Conservation (phyloP, 2,888 invertebrate genomes). For the Stenolophus ochropezus region DNA sequence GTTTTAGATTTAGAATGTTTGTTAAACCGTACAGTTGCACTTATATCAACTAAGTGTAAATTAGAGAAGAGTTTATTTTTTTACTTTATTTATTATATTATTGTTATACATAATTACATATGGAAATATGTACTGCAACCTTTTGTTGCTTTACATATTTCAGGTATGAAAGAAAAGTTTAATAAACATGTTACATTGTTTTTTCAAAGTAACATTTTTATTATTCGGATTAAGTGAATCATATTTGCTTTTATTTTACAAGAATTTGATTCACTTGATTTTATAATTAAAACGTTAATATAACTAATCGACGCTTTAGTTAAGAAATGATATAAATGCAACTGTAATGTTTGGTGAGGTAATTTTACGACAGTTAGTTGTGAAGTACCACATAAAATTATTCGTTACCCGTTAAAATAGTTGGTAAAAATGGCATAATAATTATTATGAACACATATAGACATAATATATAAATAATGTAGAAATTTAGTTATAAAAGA, state of each 20-base stretch:
- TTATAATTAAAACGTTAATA: background rate
- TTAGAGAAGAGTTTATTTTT: conserved; percentile 57
- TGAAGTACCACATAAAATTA: conserved; percentile 63
- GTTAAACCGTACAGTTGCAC: conserved; percentile 61
- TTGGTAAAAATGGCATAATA: conserved; percentile 71
- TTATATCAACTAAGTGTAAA: conserved; percentile 51
- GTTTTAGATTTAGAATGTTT: conserved; percentile 64
- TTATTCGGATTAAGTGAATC: conserved; percentile 28
- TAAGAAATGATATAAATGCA: conserved; percentile 46
- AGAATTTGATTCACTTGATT: conserved; percentile 49
- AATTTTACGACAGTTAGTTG: conserved; percentile 49
- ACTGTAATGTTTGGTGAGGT: conserved; percentile 58
- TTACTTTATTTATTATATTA: conserved; percentile 60
- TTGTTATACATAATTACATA: conserved; percentile 51
- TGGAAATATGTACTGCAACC: conserved; percentile 27
- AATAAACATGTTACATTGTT: conserved; percentile 3
- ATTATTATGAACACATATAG: conserved; percentile 69
- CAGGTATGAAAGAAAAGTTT: background rate
- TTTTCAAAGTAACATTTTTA: conserved; percentile 4
- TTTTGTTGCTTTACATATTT: conserved; percentile 9
- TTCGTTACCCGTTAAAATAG: conserved; percentile 72
- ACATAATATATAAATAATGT: conserved; percentile 72
- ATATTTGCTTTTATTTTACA: conserved; percentile 30
- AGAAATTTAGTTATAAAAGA: conserved; percentile 67
- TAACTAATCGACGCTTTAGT: conserved; percentile 39